Base-by-base conservation (phyloP, 2,888 invertebrate species). In the Chaetogeoica ovagalla region DNA sequence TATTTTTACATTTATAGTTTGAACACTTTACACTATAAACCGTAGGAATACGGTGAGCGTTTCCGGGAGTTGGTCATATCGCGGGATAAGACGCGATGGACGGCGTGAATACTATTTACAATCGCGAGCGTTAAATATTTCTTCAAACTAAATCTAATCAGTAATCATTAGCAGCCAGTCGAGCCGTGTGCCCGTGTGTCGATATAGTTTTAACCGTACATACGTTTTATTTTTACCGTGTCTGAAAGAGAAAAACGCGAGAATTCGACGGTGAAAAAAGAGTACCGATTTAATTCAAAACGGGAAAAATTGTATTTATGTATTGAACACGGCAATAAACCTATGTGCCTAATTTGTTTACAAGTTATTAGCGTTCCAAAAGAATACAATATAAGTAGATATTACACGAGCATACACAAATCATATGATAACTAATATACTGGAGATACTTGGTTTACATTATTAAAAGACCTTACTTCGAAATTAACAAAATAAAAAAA, bases 101-200 rank as follows among this genome's bases (percentile, higher is more conserved):
- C 65, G 39, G 19, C n/a, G 65, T 65, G 65, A 65, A 65, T 65
- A n/a, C 39, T 65, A 39, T 66, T 48, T 37, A 30, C 57, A 70
- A 70, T 70, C 37, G 70, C 70, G 57, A 70, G 57, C 69, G 55
- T 69, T 55, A 55, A 55, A 69, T 57, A 70, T 70, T 70, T 57
- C 37, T 57, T n/a, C 19, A 57, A 70, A 57, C 70, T 70, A 70
- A 57, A 57, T 70, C 70, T 70, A 70, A 37, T 70, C 57, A 30
- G 57, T 70, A 57, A 39, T 39, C 39, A 39, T 6, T 39, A 39
- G 7, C 39, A n/a, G n/a, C n/a, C 39, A 39, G 7, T 39, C 39
- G 39, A 39, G 39, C 39, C 39, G 39, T 39, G 39, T 39, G 39
- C 39, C 39, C 39, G 7, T 39, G 39, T 39, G 7, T 39, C 39